Conservation (phyloP, 1,140 invertebrate species). For the Hesperophylax magnus region DNA sequence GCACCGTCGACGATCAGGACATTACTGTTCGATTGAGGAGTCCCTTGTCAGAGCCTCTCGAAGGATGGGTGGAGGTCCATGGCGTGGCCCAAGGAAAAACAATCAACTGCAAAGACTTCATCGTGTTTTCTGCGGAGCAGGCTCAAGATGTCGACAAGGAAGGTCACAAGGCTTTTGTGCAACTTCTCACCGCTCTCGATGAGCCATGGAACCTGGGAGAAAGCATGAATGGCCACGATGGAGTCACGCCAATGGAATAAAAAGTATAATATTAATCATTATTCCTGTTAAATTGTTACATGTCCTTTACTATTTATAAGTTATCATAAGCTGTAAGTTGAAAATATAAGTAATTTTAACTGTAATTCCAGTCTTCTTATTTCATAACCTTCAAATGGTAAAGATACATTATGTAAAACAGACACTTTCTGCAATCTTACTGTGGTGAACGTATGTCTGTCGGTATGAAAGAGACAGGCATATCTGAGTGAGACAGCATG, state of each 20-base stretch:
- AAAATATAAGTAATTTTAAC: no score
- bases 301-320: not conserved
- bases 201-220: constrained; percentile 69
- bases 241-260: constrained; percentile 45
- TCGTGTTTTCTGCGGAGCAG: constrained; percentile 63
- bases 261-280: not conserved
- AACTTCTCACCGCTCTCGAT: constrained; percentile 64
- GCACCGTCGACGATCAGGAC: constrained; percentile 66
- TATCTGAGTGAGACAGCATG: no score
- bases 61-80: constrained; percentile 68
- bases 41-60: constrained; percentile 63
- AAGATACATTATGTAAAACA: no score
- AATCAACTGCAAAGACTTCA: constrained; percentile 68
- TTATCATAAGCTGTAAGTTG: no score
- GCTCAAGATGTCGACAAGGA: constrained; percentile 66
- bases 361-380: not conserved
- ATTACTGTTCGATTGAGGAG: constrained; percentile 63
- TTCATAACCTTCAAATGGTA: not conserved
- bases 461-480: no score
- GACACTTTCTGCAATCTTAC: no score
- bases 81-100: constrained; percentile 66
- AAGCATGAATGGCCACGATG: constrained; percentile 52
- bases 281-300: not conserved
- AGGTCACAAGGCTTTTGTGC: constrained; percentile 65
- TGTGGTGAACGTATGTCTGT: no score